A percentile compares a stretch with the other conserved stretches of the same genome.
Conservation (phyloP, 2,113 vertebrate species). For the Cranoglanis bouderius region DNA sequence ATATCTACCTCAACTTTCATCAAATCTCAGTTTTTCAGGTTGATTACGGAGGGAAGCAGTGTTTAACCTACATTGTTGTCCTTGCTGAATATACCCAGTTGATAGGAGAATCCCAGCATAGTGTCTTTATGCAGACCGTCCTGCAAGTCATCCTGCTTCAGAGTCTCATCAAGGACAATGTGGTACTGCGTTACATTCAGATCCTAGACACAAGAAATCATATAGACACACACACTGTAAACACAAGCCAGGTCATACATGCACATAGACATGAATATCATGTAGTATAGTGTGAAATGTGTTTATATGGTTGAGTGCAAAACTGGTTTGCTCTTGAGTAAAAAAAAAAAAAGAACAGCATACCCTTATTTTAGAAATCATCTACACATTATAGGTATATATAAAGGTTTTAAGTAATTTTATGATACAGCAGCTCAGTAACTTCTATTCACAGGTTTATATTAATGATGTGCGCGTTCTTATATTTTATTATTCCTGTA, state of each 20-base stretch:
- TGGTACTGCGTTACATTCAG: constrained; percentile 81
- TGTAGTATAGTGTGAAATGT: too few species aligned
- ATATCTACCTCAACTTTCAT: not conserved
- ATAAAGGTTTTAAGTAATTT: too few species aligned
- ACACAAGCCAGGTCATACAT: not conserved
- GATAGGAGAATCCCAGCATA: constrained; percentile 85
- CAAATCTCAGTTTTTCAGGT: not conserved
- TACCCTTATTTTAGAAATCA: too few species aligned
- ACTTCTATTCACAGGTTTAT: too few species aligned
- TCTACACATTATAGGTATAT: too few species aligned
- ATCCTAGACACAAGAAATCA: constrained; percentile 66
- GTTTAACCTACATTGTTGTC: constrained; percentile 73
- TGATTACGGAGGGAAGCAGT: not conserved
- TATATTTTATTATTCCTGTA: too few species aligned
- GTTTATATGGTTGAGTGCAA: not conserved
- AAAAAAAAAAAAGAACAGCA: too few species aligned
- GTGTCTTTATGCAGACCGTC: constrained; percentile 83
- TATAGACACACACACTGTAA: not conserved
- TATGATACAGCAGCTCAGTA: too few species aligned
- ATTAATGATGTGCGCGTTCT: too few species aligned
- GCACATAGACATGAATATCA: not conserved
- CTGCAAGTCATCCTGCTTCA: constrained; percentile 80
- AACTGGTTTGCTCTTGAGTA: too few species aligned
- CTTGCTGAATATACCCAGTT: constrained; percentile 80
- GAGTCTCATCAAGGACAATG: constrained; percentile 76